A percentile compares a stretch with the other conserved stretches of the same genome.
Evolutionary conservation across 2,888 invertebrate genomes (phyloP).

Genomic region (Cephus pygmeus): DNA sequence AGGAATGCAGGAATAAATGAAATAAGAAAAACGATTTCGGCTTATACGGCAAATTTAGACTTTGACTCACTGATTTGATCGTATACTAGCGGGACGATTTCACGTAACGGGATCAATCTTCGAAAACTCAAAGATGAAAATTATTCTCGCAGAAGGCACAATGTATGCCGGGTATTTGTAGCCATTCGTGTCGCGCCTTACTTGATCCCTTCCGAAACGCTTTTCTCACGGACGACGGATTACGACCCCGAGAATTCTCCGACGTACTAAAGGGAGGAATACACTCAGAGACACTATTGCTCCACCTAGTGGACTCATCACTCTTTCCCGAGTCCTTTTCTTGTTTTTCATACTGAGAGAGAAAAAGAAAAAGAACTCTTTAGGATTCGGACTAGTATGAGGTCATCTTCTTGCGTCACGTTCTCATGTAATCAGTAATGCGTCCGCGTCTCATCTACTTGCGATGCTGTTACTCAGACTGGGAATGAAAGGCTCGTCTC

Average conservation of each 20-base stretch:
- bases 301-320: not conserved
- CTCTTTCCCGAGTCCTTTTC: not conserved
- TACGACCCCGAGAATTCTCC: not conserved
- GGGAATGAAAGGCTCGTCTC: not conserved
- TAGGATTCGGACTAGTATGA: not conserved
- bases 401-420: not conserved
- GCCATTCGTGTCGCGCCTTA: slow-evolving; percentile 15
- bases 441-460: not conserved
- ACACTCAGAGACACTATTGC: not conserved
- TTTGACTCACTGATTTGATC: not conserved
- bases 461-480: not conserved
- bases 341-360: not conserved
- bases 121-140: slow-evolving; percentile 25
- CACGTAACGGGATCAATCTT: slow-evolving; percentile 4
- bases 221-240: not conserved
- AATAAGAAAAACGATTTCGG: not conserved
- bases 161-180: slow-evolving; percentile 35
- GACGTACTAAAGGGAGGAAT: not conserved
- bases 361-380: not conserved
- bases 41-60: not conserved
- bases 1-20: not conserved
- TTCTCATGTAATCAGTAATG: not conserved
- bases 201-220: not conserved
- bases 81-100: slow-evolving; percentile 7
- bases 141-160: slow-evolving; percentile 33